Evolutionary conservation across 2,797 vertebrate species (phyloP), one percentile per base, ranked within the genome.

Genomic region (Aplochiton taeniatus): DNA sequence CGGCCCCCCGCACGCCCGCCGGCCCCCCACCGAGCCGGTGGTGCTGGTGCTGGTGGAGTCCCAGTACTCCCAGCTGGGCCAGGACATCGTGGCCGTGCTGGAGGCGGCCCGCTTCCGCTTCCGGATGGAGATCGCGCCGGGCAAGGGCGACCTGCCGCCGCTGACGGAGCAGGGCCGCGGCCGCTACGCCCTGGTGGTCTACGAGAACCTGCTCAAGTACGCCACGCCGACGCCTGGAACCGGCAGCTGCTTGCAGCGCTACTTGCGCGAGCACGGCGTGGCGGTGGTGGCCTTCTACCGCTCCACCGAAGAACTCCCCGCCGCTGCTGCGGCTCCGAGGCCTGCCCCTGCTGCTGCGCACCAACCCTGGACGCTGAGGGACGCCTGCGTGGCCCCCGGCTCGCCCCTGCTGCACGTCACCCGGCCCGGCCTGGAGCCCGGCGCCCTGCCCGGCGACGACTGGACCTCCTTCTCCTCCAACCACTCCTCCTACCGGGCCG

Each of bases 201-300:
- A 97, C 10, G 97, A 99, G 91, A 99, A 98, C 75, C 89, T 98
- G 73, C 88, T 98, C 44, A 99, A 99, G 84, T 99, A 99, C 55
- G 91, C 93, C 93, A 95, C 71, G 96, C 96, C 89, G 97, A 98
- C 79, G 93, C 94, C 0, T 98, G 96, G 96, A 98, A 98, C 72
- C 91, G 95, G 82, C 95, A 98, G 78, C 93, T 98, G 73, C 84
- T n/a, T 31, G 31, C 31, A 31, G 3, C 31, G 97, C 88, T 99
- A 98, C 90, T 99, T 96, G 78, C 93, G 94, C 53, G 95, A 97
- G 88, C 97, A 95, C 91, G 94, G 96, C 85, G 96, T 98, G 75
- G 96, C 96, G 75, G 94, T 99, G 79, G 95, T 98, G 10, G 96
- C 93, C 77, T 99, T 99, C 91, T 95, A 97, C 89, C 95, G 96